These are phyloP conservation scores for Petrocephalus sullivani DNA, from an alignment of 2,797 vertebrate genomes.

Conservation along the genomic window DNA sequence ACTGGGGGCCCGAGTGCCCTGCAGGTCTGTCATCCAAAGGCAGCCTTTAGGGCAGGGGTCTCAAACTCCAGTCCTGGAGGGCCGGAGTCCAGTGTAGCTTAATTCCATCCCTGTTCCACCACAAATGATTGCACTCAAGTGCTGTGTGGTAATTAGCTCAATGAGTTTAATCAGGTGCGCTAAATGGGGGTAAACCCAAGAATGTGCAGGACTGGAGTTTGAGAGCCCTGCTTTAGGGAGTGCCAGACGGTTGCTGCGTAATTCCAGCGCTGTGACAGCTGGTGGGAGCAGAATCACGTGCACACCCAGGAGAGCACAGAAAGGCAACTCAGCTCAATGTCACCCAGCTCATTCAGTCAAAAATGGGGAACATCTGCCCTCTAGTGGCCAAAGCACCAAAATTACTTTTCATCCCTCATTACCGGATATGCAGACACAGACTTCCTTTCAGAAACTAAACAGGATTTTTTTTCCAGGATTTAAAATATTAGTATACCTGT, in stretches of 20 bases:
- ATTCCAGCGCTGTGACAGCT: slow-evolving; percentile 32
- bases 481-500: neutral
- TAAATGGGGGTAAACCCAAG: too few relatives aligned
- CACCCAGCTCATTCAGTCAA: slow-evolving; percentile 41
- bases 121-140: too few relatives aligned
- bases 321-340: slow-evolving; percentile 37
- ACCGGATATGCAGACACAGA: neutral
- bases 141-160: too few relatives aligned
- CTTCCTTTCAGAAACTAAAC: neutral
- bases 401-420: neutral
- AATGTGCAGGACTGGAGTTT: too few relatives aligned
- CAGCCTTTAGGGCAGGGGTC: neutral
- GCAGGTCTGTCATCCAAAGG: neutral
- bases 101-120: too few relatives aligned
- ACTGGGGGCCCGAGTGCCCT: neutral
- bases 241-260: neutral
- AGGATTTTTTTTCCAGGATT: neutral
- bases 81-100: too few relatives aligned
- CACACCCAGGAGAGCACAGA: slow-evolving; percentile 41
- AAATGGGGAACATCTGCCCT: slow-evolving; percentile 46
- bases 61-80: too few relatives aligned
- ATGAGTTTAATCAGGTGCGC: too few relatives aligned
- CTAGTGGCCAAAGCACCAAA: slow-evolving; percentile 45
- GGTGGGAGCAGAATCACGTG: slow-evolving; percentile 27
- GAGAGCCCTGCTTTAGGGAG: neutral